Conservation (phyloP, 2,113 vertebrate genomes). For the Dryoscopus gambensis region DNA sequence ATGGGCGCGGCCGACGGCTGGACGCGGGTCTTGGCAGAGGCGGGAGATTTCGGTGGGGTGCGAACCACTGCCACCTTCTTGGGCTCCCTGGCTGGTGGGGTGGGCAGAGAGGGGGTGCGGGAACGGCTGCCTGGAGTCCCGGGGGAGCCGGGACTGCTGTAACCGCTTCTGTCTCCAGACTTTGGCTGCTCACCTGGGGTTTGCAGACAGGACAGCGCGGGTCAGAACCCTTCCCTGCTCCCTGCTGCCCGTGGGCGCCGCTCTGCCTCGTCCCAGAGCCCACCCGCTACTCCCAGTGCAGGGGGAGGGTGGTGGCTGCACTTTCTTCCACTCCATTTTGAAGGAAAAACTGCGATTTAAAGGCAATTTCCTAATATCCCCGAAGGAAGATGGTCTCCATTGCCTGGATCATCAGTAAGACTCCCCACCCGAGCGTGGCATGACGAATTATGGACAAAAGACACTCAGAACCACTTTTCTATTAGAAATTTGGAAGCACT, state of each 20-base stretch:
- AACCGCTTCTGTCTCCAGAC: slow-evolving; percentile 86
- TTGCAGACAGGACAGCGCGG: not conserved
- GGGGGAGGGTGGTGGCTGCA: not conserved
- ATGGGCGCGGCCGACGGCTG: slow-evolving; percentile 79
- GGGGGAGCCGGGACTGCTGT: slow-evolving; percentile 92
- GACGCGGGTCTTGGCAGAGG: slow-evolving; percentile 86
- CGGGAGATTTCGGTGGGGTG: slow-evolving; percentile 92
- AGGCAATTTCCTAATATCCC: not conserved
- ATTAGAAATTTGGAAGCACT: not conserved
- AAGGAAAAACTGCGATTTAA: not conserved
- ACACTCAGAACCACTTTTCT: not conserved
- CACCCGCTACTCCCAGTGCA: not conserved
- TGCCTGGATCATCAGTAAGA: not conserved
- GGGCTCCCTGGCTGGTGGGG: slow-evolving; percentile 84
- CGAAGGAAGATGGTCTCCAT: not conserved
- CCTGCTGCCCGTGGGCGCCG: not conserved
- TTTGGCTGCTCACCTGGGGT: slow-evolving; percentile 75
- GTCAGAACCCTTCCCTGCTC: not conserved
- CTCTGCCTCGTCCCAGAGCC: not conserved
- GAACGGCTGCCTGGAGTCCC: slow-evolving; percentile 89
- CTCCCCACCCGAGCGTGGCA: not conserved
- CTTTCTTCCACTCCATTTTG: not conserved
- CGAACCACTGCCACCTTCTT: slow-evolving; percentile 95
- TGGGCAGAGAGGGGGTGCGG: slow-evolving; percentile 79
- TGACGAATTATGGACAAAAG: not conserved